Evolutionary conservation across 2,113 vertebrate species (phyloP), one percentile per base, ranked within the genome.

Genomic region (Albula goreensis): DNA sequence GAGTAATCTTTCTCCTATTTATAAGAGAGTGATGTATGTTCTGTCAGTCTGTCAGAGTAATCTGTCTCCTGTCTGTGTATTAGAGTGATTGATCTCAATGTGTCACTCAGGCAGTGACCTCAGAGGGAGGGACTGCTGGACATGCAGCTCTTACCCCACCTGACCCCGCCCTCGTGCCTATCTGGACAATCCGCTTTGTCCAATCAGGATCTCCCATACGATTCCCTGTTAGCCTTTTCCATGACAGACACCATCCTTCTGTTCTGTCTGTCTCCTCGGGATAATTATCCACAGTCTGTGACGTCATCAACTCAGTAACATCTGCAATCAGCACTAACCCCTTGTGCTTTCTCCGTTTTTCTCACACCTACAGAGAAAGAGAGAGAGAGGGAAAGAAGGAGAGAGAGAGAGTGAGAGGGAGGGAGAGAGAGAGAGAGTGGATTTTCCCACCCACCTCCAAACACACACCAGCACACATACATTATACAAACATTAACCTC

Each of bases 181-280:
- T 60, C 17, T 12, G 31, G 8, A 60, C 56, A 0, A 15, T 15
- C 56, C 56, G 17, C 56, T 60, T 15, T 60, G 11, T 60, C 56
- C 12, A 60, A 13, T 15, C 56, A 15, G 56, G 56, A 60, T 15
- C 56, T 60, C 56, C 56, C 56, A 60, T 15, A 60, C 11, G 17
- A 15, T 12, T 60, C 56, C 31, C 31, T 56, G 53, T 70, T 17
- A 70, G 63, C 63, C 63, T 22, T 13, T 70, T 22, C 63, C 56
- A 60, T 70, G 6, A 22, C 63, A 70, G 17, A 70, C 63, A 70
- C 63, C 6, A n/a, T 74, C 70, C 70, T 74, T 74, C 70, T 74
- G 70, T 74, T 74, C 70, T 74, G 70, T 74, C 70, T 74, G 70
- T 74, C 70, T 74, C 70, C 70, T 74, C 31, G 70, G 22, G 70